phyloP scores from a whole-genome alignment of 1,140 invertebrate species.

The Penaeus japonicus region DNA sequence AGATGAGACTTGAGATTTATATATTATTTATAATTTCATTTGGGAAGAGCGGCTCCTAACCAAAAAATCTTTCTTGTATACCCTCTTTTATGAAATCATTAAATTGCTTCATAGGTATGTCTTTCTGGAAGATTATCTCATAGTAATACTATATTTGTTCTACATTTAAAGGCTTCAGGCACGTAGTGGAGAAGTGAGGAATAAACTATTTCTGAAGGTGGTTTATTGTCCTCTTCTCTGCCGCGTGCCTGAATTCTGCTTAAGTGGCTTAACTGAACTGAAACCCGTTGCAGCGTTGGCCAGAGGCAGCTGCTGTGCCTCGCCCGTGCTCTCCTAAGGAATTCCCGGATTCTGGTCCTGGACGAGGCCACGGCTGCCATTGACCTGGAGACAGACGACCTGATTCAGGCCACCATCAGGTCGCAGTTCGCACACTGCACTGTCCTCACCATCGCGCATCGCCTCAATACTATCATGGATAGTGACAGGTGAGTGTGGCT shows the following conservation, averaged over 20 bases:
- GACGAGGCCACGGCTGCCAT: constrained; percentile 95
- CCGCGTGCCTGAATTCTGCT: no score
- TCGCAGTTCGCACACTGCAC: constrained; percentile 88
- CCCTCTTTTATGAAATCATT: no score
- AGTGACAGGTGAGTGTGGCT: constrained; percentile 72
- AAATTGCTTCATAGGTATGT: no score
- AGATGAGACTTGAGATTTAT: no score
- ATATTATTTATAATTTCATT: no score
- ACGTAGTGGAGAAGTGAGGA: no score
- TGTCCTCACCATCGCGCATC: constrained; percentile 94
- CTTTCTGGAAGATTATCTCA: no score
- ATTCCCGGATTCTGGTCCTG: constrained; percentile 88
- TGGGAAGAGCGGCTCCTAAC: no score
- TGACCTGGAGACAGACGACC: constrained; percentile 90
- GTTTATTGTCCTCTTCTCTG: neutral
- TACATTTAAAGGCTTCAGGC: no score
- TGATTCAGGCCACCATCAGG: constrained; percentile 89
- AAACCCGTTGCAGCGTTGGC: constrained; percentile 68
- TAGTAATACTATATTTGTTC: no score
- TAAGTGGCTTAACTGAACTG: neutral
- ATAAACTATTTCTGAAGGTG: no score
- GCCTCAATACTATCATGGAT: constrained; percentile 84
- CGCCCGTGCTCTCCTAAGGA: constrained; percentile 83
- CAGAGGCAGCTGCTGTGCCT: constrained; percentile 88
- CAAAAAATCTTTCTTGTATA: no score